Evolutionary conservation across 2,113 vertebrate genomes (phyloP).

Genomic region (Lamprotornis superbus): DNA sequence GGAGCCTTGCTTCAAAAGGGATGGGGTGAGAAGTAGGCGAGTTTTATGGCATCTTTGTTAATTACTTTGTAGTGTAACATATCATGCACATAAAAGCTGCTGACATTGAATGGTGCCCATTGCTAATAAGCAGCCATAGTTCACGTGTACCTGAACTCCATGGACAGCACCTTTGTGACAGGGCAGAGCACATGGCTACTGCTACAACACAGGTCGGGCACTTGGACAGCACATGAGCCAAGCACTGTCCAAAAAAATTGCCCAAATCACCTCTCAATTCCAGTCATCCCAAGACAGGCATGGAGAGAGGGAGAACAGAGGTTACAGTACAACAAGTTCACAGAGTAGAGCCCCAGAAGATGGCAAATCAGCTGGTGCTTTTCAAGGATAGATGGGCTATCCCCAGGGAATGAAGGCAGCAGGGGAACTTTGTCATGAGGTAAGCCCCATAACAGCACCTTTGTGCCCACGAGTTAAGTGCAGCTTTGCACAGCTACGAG

Average conservation of each 20-base stretch:
- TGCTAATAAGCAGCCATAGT: background rate
- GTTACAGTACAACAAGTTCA: background rate
- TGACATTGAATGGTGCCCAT: background rate
- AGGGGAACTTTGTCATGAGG: background rate
- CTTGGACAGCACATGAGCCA: background rate
- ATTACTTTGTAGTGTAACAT: background rate
- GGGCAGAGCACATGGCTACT: background rate
- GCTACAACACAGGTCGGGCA: background rate
- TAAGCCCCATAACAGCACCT: background rate
- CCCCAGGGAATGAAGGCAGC: background rate
- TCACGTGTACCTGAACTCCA: background rate
- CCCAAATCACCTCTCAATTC: background rate
- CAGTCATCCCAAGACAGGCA: background rate
- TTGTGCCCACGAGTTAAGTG: rapidly evolving
- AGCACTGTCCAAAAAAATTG: background rate
- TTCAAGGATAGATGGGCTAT: background rate
- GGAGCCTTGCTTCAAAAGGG: background rate
- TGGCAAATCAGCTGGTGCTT: background rate
- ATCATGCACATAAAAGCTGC: background rate
- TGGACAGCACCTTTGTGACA: background rate
- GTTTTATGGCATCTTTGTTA: background rate
- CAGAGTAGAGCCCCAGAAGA: background rate
- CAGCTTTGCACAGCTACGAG: background rate
- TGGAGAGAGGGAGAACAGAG: background rate
- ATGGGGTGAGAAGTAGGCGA: background rate